Base-by-base conservation (phyloP, 2,888 invertebrate species). In the Eupeodes latifasciatus region DNA sequence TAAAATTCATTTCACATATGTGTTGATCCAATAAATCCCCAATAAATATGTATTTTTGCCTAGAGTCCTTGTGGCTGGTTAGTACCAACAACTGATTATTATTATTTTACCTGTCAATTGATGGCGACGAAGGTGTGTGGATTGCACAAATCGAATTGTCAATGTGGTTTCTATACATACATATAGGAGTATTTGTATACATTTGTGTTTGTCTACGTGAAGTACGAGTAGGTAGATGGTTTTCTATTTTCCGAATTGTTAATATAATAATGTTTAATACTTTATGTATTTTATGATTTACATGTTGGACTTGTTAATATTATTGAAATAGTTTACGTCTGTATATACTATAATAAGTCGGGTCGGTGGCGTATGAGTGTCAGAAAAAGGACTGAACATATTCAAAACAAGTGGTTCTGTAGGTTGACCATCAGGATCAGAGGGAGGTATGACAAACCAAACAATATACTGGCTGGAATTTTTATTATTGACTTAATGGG, bases 21-120 rank as follows among this genome's bases (percentile, higher is more conserved):
- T 85, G 85, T 84, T 85, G 85, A 85, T 85, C 88, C 88, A 78
- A 85, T 88, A 88, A 88, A 85, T 85, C 81, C 85, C 64, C 78
- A 85, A 88, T 88, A 85, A 85, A 88, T 85, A 81, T 85, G 78
- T 66, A 84, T 69, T 71, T 72, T 81, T 36, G 55, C 34, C 69
- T 19, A 47, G 19, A 44, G 53, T 62, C 64, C 55, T 67, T 66
- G 82, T 53, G 62, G 67, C 51, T 66, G 49, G 27, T 36, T 51
- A 59, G 84, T 62, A 49, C 40, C 53, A 27, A 47, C 49, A 40
- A 80, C 75, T 72, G 66, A 85, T 85, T 81, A 81, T 85, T 75
- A 64, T 75, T 78, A 76, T 82, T 85, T 76, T 57, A 79, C 55
- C 79, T 75, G 69, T 69, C 74, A 62, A 49, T 71, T 71, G 64